phyloP scores from a whole-genome alignment of 2,888 invertebrate genomes.

The Brenthis daphne region DNA sequence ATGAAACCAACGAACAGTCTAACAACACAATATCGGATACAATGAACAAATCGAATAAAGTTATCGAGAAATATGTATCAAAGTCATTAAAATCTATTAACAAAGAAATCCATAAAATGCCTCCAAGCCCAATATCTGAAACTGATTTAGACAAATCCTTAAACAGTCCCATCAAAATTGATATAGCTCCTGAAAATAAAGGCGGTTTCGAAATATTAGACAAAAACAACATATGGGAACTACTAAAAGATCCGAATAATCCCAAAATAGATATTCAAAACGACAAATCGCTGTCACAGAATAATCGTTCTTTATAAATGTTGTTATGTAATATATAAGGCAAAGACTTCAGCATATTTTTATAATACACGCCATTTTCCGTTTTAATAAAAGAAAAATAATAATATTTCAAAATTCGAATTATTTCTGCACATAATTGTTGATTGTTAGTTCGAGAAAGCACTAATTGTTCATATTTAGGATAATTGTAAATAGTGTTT shows the following conservation, averaged over 20 bases:
- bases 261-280: slow-evolving; percentile 64
- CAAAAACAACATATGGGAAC: slow-evolving; percentile 83
- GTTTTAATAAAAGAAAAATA: slow-evolving; percentile 2
- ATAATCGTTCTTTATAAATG: slow-evolving; percentile 73
- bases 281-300: slow-evolving; percentile 57
- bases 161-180: slow-evolving; percentile 55
- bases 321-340: slow-evolving; percentile 77
- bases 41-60: slow-evolving; percentile 61
- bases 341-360: slow-evolving; percentile 79
- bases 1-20: slow-evolving; percentile 45
- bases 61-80: slow-evolving; percentile 51
- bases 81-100: slow-evolving; percentile 75
- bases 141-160: slow-evolving; percentile 64
- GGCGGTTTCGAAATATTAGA: slow-evolving; percentile 82
- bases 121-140: slow-evolving; percentile 73
- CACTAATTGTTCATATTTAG: slow-evolving; percentile 61
- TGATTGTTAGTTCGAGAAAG: slow-evolving; percentile 62
- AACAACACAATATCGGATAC: slow-evolving; percentile 46
- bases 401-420: slow-evolving; percentile 35
- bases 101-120: slow-evolving; percentile 78
- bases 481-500: slow-evolving; percentile 66
- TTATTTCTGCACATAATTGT: slow-evolving; percentile 66
- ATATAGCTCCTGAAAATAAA: slow-evolving; percentile 75
- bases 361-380: slow-evolving; percentile 57
- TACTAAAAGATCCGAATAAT: slow-evolving; percentile 75